Conservation (phyloP, 1,140 invertebrate genomes). For the Saccostrea glomerata region DNA sequence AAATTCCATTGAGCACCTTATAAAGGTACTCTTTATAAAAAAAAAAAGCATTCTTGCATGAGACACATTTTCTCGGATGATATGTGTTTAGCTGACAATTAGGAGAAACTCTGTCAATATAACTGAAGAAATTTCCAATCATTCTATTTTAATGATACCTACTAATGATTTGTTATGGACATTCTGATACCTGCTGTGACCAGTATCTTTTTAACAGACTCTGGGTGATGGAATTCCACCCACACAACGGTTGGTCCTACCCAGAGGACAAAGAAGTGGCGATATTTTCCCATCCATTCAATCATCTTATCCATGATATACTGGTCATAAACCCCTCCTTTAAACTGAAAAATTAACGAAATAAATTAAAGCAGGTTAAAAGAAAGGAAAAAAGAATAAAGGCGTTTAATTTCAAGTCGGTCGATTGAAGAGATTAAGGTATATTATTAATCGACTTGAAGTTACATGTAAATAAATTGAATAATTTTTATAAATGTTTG, state of each 20-base stretch:
- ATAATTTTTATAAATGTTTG: too few species aligned
- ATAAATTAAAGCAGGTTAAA: background rate
- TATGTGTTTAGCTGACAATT: too few species aligned
- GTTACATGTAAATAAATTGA: too few species aligned
- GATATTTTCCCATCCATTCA: background rate
- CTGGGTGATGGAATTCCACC: background rate
- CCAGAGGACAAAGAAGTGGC: background rate
- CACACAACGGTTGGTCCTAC: background rate
- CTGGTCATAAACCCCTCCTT: background rate
- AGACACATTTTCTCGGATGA: too few species aligned
- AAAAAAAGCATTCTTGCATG: too few species aligned
- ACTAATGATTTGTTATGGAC: background rate
- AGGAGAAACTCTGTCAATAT: too few species aligned
- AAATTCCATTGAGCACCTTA: too few species aligned
- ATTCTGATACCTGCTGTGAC: background rate
- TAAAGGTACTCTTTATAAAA: too few species aligned
- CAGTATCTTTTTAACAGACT: background rate
- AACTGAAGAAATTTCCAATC: too few species aligned
- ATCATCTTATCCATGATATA: background rate
- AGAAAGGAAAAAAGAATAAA: background rate
- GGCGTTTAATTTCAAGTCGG: background rate
- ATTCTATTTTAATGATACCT: too few species aligned
- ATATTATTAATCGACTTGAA: too few species aligned
- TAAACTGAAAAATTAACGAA: background rate
- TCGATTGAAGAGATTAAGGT: too few species aligned